phyloP scores from a whole-genome alignment of 2,888 invertebrate species.

The Atethmia centrago region DNA sequence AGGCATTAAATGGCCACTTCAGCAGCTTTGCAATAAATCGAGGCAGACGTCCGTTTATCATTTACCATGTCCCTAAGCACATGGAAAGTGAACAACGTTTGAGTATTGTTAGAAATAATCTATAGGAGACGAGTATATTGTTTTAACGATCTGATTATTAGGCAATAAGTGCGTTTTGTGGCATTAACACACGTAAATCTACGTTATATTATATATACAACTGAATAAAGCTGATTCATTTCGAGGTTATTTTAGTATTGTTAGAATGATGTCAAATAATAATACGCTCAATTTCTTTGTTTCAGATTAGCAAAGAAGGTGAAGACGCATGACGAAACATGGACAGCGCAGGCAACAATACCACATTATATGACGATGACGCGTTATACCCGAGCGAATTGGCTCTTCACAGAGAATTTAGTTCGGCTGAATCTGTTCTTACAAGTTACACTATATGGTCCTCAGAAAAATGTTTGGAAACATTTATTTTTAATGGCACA shows the following conservation, averaged over 20 bases:
- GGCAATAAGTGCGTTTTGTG: background rate
- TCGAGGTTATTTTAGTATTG: background rate
- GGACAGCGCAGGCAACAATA: conserved; percentile 86
- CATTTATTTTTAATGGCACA: conserved; percentile 76
- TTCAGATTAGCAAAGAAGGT: conserved; percentile 74
- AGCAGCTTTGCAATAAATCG: conserved; percentile 42
- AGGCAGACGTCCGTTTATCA: conserved; percentile 36
- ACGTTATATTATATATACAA: background rate
- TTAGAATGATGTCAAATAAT: background rate
- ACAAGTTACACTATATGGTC: conserved; percentile 77
- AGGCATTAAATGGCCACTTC: conserved; percentile 54
- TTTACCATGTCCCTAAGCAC: conserved; percentile 10
- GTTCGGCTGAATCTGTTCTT: conserved; percentile 67
- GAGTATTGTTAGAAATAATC: conserved; percentile 1
- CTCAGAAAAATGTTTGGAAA: conserved; percentile 80
- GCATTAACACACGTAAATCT: no score
- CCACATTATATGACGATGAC: conserved; percentile 84
- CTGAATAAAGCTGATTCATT: background rate
- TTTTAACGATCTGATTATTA: background rate
- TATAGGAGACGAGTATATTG: background rate
- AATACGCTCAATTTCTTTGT: conserved; percentile 68
- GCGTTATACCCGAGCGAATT: conserved; percentile 74
- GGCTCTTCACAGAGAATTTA: conserved; percentile 74
- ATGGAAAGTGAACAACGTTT: conserved; percentile 10
- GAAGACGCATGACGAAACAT: conserved; percentile 87